These are phyloP conservation scores for Rhinopithecus roxellana DNA, from an alignment of 2,113 vertebrate species.

Conservation along the genomic window DNA sequence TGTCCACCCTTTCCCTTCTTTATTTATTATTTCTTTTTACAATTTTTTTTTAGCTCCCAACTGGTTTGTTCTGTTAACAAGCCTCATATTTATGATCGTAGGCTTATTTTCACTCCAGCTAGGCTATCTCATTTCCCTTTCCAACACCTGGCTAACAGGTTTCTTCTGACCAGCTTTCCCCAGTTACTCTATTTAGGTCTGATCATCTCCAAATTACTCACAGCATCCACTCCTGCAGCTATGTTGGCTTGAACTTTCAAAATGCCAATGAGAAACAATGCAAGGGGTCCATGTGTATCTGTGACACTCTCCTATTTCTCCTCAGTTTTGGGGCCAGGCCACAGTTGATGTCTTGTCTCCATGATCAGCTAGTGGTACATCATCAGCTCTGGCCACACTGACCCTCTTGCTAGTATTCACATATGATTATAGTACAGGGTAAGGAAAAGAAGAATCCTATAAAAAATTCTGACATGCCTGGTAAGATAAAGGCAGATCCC, in stretches of 20 bases:
- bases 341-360: background rate
- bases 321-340: background rate
- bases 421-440: background rate
- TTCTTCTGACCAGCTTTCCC: conserved; percentile 1
- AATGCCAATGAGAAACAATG: conserved; percentile 13
- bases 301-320: background rate
- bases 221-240: conserved; percentile 21
- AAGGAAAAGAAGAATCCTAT: background rate
- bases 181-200: conserved; percentile 40
- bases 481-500: background rate
- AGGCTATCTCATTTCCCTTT: conserved; percentile 13
- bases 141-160: background rate
- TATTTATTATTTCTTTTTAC: background rate
- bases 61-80: background rate
- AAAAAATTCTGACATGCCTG: background rate
- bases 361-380: background rate
- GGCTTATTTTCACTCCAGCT: conserved; percentile 21
- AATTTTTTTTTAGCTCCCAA: background rate
- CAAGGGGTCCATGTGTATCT: background rate
- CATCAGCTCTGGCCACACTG: background rate
- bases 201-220: conserved; percentile 28
- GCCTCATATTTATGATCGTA: background rate
- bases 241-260: background rate
- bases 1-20: background rate
- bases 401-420: background rate